Conservation (phyloP, 1,140 invertebrate species). For the Trachymyrmex cornetzi region DNA sequence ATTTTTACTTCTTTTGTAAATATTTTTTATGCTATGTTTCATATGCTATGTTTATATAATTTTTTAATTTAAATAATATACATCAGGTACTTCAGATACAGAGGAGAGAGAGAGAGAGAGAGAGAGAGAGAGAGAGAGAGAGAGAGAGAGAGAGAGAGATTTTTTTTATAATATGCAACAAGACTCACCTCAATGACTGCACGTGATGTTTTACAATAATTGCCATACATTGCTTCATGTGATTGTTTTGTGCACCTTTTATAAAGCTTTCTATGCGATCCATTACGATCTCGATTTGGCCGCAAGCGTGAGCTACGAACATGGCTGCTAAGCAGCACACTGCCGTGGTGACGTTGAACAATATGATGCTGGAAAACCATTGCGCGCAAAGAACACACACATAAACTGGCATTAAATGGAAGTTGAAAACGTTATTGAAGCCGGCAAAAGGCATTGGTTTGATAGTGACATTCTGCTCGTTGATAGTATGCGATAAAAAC, state of each 20-base stretch:
- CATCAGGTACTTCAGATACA: not conserved
- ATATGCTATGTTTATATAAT: not conserved
- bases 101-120: too few species aligned
- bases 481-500: not conserved
- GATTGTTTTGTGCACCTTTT: not conserved
- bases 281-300: constrained; percentile 67
- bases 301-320: constrained; percentile 75
- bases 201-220: constrained; percentile 34
- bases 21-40: not conserved
- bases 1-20: not conserved
- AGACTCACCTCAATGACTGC: constrained; percentile 33
- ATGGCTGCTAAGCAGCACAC: constrained; percentile 70
- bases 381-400: constrained; percentile 70
- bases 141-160: too few species aligned
- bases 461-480: constrained; percentile 44
- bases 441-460: constrained; percentile 64
- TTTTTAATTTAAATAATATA: not conserved
- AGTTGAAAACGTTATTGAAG: constrained; percentile 73
- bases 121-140: too few species aligned
- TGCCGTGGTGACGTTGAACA: constrained; percentile 69
- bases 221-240: not conserved
- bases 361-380: constrained; percentile 65
- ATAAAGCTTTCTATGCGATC: constrained; percentile 47
- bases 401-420: constrained; percentile 67
- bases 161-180: too few species aligned